Percentiles rank a stretch among this genome's conserved stretches.
phyloP scores from a whole-genome alignment of 2,888 invertebrate species.

The Hanleya hanleyi region DNA sequence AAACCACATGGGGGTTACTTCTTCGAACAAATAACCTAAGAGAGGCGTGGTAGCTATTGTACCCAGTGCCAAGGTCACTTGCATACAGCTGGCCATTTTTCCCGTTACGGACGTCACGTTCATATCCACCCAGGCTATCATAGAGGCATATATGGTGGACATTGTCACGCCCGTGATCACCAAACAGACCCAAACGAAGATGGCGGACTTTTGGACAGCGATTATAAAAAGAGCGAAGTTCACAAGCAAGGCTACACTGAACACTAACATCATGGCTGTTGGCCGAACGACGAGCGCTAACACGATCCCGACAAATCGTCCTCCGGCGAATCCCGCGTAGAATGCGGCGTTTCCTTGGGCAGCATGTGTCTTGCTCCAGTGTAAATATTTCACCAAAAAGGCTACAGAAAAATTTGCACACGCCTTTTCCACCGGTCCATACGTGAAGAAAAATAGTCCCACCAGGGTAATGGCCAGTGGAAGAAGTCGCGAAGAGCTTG shows the following conservation, averaged over 20 bases:
- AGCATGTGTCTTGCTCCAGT: background rate
- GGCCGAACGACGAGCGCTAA: background rate
- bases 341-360: background rate
- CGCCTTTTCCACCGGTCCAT: background rate
- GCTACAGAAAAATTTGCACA: background rate
- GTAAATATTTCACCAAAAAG: background rate
- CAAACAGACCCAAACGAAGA: background rate
- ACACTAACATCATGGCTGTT: background rate
- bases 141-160: slow-evolving; percentile 1
- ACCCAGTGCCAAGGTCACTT: slow-evolving; percentile 3
- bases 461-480: background rate
- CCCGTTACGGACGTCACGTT: background rate
- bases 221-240: background rate
- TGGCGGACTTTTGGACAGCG: background rate
- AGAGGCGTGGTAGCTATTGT: background rate
- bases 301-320: background rate
- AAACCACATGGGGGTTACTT: background rate
- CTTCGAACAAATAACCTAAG: background rate
- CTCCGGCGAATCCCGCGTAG: background rate
- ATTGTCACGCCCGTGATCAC: background rate
- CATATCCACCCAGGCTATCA: background rate
- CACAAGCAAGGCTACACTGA: background rate
- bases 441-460: background rate
- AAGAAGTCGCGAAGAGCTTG: background rate
- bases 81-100: slow-evolving; percentile 5